Evolutionary conservation across 1,140 invertebrate species (phyloP), one percentile per base, ranked within the genome.

Genomic region (Physella acuta): DNA sequence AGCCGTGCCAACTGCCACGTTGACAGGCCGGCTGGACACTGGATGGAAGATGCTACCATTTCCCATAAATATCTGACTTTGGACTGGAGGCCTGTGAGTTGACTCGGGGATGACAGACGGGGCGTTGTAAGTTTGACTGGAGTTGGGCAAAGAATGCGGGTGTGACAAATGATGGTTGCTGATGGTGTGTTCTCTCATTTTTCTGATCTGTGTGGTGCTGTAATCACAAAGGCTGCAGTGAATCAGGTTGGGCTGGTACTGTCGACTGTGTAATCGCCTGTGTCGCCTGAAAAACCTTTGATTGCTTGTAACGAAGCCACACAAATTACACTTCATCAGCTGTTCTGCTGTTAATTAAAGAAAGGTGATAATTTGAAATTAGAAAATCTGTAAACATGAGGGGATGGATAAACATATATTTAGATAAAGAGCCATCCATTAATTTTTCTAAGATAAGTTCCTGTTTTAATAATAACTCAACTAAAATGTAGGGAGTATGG

Each of bases 141-240:
- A 52, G 37, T 31, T 44, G 30, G 62, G 31, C 16, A 53, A 36
- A 33, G 62, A 30, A 33, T 64, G 62, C 49, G 62, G 64, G 39
- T 66, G 33, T 56, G 64, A 51, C 52, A 66, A 30, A 31, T 58
- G 64, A 44, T 68, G 66, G 30, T 34, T 51, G 28, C 34, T 59
- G 1, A 68, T 68, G n/a, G 55, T 68, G 66, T 68, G 66, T 26
- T 68, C 66, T 26, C 56, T 51, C 66, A 68, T 68, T 56, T 60
- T 68, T 26, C 66, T 53, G 28, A 68, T 60, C n/a, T 68, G 66
- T 1, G 55, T 39, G 24, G 66, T 68, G 55, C 55, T 59, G 39
- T 59, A 68, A 37, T 68, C 66, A 60, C 66, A 68, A 0, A 59
- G 66, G 39, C n/a, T 68, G 37, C 66, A 68, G 37, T 60, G 56